Conservation (phyloP, 2,888 invertebrate species). For the Hyalella azteca region DNA sequence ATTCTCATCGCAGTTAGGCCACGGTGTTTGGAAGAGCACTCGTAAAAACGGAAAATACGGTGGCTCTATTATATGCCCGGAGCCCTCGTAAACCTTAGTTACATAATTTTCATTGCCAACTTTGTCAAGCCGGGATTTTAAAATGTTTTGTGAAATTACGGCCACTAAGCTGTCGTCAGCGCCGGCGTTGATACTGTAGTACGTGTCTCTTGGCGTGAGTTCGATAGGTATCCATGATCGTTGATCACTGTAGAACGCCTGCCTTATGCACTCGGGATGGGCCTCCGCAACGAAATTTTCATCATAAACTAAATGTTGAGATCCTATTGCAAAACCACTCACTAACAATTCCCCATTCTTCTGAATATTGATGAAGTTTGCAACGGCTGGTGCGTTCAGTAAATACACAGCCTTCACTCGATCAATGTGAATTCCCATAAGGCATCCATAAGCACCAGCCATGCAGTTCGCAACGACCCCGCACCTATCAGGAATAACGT, state of each 20-base stretch:
- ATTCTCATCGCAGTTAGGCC: background rate
- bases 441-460: constrained; percentile 32
- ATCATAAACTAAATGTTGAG: background rate
- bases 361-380: background rate
- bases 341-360: background rate
- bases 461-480: constrained; percentile 47
- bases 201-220: constrained; percentile 44
- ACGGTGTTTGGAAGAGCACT: constrained; percentile 2
- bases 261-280: background rate
- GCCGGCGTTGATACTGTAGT: constrained; percentile 43
- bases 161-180: constrained; percentile 40
- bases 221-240: constrained; percentile 42
- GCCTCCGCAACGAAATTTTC: background rate
- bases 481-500: constrained; percentile 49
- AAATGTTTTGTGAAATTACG: background rate
- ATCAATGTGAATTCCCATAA: constrained; percentile 41
- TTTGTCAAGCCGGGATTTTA: background rate
- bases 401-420: constrained; percentile 46
- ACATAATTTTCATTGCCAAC: background rate
- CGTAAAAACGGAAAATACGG: constrained; percentile 40
- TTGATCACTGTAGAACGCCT: background rate
- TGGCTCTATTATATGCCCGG: constrained; percentile 48
- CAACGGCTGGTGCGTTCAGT: constrained; percentile 28
- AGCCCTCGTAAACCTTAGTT: background rate
- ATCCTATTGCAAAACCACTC: background rate